Conservation (phyloP, 2,888 invertebrate species). For the Chromoteleia sp. region DNA sequence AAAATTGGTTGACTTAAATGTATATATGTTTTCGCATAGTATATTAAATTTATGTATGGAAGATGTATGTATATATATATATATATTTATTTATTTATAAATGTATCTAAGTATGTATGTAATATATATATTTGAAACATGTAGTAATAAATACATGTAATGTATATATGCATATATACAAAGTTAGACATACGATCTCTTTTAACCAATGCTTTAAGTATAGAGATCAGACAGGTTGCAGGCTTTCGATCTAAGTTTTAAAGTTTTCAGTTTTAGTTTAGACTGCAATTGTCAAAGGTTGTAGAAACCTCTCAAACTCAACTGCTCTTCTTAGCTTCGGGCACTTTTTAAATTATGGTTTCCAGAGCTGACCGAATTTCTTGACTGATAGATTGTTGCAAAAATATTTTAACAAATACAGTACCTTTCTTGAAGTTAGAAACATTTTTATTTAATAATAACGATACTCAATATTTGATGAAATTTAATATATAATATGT, state of each 20-base stretch:
- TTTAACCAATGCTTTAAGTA: conserved; percentile 8
- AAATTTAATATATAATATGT: no score
- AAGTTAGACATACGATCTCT: conserved; percentile 1
- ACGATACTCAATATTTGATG: no score
- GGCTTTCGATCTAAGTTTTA: conserved; percentile 25
- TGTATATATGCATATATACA: conserved; percentile 52
- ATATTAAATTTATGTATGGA: conserved; percentile 6
- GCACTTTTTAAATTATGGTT: conserved; percentile 14
- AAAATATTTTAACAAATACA: no score
- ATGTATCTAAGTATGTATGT: conserved; percentile 24
- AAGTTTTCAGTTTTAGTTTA: conserved; percentile 8
- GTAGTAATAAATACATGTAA: conserved; percentile 17
- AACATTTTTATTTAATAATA: no score
- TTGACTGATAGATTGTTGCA: conserved; percentile 2
- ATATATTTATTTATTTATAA: conserved; percentile 16
- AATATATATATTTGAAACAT: conserved; percentile 8
- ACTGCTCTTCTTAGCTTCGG: conserved; percentile 29
- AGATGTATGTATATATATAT: neutral
- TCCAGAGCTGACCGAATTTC: conserved; percentile 31
- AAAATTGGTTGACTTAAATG: no score
- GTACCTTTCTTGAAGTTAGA: no score
- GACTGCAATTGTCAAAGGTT: conserved; percentile 14
- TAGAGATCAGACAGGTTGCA: conserved; percentile 20
- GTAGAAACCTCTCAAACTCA: conserved; percentile 49
- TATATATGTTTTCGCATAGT: conserved; percentile 15